Percentiles rank a stretch among this genome's conserved stretches.
Conservation (phyloP, 2,797 vertebrate species). For the Gallinago solitaria region DNA sequence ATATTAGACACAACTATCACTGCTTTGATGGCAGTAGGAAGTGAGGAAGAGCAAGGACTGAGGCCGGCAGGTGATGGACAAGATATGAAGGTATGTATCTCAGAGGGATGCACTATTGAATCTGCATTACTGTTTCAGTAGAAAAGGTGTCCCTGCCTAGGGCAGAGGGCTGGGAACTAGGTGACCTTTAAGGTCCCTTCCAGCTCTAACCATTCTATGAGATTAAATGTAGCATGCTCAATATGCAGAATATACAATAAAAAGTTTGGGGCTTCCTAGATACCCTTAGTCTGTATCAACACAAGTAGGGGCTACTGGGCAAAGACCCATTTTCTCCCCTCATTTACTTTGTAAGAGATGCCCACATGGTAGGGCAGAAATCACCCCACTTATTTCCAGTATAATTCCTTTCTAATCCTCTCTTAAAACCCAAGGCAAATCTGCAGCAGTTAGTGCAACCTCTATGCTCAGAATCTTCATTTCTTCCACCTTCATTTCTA, state of each 20-base stretch:
- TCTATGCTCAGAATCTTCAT: not conserved
- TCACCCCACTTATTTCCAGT: not conserved
- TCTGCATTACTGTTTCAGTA: not conserved
- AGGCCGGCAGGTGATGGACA: not conserved
- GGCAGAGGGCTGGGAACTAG: not conserved
- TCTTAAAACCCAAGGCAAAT: not conserved
- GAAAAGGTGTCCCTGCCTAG: not conserved
- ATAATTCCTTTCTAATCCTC: not conserved
- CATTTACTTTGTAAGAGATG: not conserved
- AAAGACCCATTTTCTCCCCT: not conserved
- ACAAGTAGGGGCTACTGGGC: not conserved
- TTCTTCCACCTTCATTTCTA: not conserved
- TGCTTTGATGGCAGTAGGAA: not conserved
- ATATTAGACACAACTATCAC: not conserved
- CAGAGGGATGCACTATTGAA: not conserved
- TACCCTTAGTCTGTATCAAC: not conserved
- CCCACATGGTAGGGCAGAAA: not conserved
- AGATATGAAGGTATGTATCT: not conserved
- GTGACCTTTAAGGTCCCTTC: not conserved
- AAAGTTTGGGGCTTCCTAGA: not conserved
- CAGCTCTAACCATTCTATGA: not conserved
- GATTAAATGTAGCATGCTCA: not conserved
- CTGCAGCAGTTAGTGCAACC: not conserved
- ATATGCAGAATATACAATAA: not conserved
- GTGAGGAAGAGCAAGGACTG: not conserved